phyloP scores from a whole-genome alignment of 53 echinoderm and acorn worm genomes.

The Zoroaster sp. region DNA sequence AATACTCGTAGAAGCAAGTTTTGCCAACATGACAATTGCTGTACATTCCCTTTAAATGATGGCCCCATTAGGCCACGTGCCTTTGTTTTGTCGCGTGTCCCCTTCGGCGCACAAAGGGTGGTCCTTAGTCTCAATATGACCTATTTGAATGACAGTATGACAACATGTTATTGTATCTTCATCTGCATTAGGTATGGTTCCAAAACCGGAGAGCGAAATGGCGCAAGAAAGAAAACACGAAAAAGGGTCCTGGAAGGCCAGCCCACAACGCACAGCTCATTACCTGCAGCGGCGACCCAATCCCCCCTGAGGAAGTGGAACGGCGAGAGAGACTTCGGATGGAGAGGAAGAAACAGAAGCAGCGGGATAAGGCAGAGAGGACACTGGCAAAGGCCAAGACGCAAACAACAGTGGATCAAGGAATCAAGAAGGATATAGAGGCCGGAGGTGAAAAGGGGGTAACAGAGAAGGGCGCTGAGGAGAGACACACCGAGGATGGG shows the following conservation, averaged over 20 bases:
- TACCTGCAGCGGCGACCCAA: conserved; percentile 92
- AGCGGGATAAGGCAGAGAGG: conserved; percentile 78
- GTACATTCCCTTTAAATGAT: too few relatives aligned
- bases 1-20: too few relatives aligned
- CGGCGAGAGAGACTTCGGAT: conserved; percentile 70
- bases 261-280: conserved; percentile 98
- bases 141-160: too few relatives aligned
- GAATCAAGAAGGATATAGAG: background rate
- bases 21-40: too few relatives aligned
- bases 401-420: background rate
- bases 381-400: conserved; percentile 17
- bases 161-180: too few relatives aligned
- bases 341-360: conserved; percentile 87
- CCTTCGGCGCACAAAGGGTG: too few relatives aligned
- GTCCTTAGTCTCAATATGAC: too few relatives aligned
- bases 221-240: conserved; percentile 96
- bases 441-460: background rate
- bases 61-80: too few relatives aligned
- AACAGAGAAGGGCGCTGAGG: background rate
- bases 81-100: too few relatives aligned
- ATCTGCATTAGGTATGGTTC: conserved; percentile 82
- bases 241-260: conserved; percentile 95
- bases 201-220: conserved; percentile 98
- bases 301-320: conserved; percentile 90
- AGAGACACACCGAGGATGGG: background rate